A percentile compares a stretch with the other conserved stretches of the same genome.
Conservation (phyloP, 2,113 vertebrate genomes). For the Ceyx margarethae region DNA sequence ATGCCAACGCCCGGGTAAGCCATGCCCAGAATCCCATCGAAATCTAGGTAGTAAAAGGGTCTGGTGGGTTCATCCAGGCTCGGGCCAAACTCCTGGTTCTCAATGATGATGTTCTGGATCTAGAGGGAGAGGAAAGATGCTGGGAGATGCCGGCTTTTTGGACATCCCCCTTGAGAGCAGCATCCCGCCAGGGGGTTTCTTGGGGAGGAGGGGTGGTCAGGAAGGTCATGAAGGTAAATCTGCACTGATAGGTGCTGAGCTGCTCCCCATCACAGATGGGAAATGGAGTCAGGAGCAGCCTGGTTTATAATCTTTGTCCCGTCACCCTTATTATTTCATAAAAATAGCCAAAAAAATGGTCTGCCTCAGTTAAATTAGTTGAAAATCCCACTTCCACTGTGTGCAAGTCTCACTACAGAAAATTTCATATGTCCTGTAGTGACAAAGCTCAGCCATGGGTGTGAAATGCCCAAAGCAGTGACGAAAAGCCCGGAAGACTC, state of each 20-base stretch:
- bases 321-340: neutral
- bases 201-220: too few relatives aligned
- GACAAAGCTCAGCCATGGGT: neutral
- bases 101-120: conserved; percentile 71
- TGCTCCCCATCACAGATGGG: neutral
- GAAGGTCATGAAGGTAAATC: neutral
- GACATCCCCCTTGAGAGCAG: neutral
- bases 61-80: conserved; percentile 59
- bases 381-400: neutral
- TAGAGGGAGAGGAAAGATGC: neutral
- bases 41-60: conserved; percentile 63
- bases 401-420: neutral
- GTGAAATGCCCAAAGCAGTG: neutral
- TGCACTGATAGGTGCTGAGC: neutral
- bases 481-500: neutral
- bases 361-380: neutral
- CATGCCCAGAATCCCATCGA: conserved; percentile 73
- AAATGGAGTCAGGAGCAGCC: neutral
- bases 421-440: neutral
- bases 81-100: conserved; percentile 78
- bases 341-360: neutral
- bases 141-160: neutral
- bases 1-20: conserved; percentile 43
- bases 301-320: neutral
- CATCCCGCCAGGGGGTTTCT: neutral